phyloP scores from a whole-genome alignment of 2,113 vertebrate genomes.

The rat (Rattus norvegicus) region GRCr8 NC_086021.1:99355501-99356000 shows the following conservation, averaged over 20 bases:
- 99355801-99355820: not conserved
- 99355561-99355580: not conserved
- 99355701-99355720: not conserved
- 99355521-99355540: not conserved
- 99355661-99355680: too few species aligned
- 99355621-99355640: not conserved
- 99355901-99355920: not conserved
- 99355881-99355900: not conserved
- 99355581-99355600: not conserved
- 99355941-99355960: not conserved
- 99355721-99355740: not conserved
- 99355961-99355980: not conserved
- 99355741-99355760: not conserved
- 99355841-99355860: not conserved
- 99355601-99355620: not conserved
- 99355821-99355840: not conserved
- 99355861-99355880: not conserved
- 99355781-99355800: not conserved
- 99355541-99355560: rapidly evolving
- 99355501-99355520: too few species aligned
- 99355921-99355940: not conserved
- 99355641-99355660: rapidly evolving
- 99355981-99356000: not conserved
- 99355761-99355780: not conserved
- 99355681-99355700: not conserved